Evolutionary conservation across 2,113 vertebrate genomes (phyloP).

Genomic region (Anas platyrhynchos): DNA sequence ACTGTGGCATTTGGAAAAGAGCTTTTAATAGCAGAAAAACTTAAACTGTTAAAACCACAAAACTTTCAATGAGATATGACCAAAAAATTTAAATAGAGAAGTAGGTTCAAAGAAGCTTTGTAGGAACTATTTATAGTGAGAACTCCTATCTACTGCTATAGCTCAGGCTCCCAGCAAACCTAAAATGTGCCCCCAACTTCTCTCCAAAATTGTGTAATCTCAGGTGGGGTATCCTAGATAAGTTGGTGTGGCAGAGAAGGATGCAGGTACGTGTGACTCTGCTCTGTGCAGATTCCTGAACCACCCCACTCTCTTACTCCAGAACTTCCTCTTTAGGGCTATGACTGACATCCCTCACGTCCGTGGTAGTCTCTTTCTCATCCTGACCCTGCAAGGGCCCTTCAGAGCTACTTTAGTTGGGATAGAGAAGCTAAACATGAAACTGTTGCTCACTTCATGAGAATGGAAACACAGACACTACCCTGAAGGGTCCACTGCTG

Average conservation of each 20-base stretch:
- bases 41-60: background rate
- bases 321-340: background rate
- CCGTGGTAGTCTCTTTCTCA: accelerated
- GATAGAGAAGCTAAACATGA: background rate
- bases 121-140: background rate
- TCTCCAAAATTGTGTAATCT: background rate
- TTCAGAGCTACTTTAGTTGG: background rate
- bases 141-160: background rate
- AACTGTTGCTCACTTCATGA: background rate
- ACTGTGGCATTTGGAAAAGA: background rate
- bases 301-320: background rate
- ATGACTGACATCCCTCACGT: background rate
- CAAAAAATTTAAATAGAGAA: background rate
- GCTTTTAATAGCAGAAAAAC: background rate
- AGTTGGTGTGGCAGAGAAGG: background rate
- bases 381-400: background rate
- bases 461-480: background rate
- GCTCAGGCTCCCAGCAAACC: background rate
- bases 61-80: background rate
- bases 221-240: background rate
- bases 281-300: background rate
- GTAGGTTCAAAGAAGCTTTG: background rate
- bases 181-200: background rate
- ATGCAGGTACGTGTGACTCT: background rate
- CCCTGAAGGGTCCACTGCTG: background rate